Base-by-base conservation (phyloP, 2,797 vertebrate genomes). In the Eospalax fontanierii region DNA sequence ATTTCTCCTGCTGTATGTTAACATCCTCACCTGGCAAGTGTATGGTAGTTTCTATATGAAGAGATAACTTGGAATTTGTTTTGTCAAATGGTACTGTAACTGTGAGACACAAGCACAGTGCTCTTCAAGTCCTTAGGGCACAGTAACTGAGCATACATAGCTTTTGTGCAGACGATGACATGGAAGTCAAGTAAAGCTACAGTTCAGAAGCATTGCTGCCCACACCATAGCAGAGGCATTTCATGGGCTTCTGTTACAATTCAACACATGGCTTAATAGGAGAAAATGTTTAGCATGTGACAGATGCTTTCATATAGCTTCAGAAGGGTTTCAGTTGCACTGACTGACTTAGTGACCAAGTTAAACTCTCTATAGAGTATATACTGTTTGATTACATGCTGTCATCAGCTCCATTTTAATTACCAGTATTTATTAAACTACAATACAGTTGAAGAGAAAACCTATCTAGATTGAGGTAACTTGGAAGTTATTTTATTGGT, bases 291-390 rank as follows among this genome's bases (percentile, higher is more conserved):
- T 43, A 50, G 38, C 40, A 71, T 33, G 33, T 73, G 59, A 73
- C 88, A 89, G 40, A 59, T 57, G 78, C 46, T 65, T 78, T 95
- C 43, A 93, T 65, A 76, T 15, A 30, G 46, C 65, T 70, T 33
- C 28, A 21, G 50, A 12, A 93, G 22, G 8, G 93, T 70, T 93
- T 54, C 12, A 46, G 63, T 46, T 75, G 30, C 33, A 70, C n/a
- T 79, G 86, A 87, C 61, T 88, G 4, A 91, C 24, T 33, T 70
- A 78, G 65, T 43, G 21, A 91, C 66, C 21, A 76, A 81, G 70
- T 81, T 71, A 65, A 95, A 93, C 59, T 5, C 61, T 33, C 9
- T 54, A 21, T 9, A 76, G n/a, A 59, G 73, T 84, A 38, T 61
- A 24, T 70, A 65, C 82, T 59, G 22, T 65, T 89, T 89, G 14